Evolutionary conservation across 2,797 vertebrate genomes (phyloP).

Genomic region (Thaleichthys pacificus): DNA sequence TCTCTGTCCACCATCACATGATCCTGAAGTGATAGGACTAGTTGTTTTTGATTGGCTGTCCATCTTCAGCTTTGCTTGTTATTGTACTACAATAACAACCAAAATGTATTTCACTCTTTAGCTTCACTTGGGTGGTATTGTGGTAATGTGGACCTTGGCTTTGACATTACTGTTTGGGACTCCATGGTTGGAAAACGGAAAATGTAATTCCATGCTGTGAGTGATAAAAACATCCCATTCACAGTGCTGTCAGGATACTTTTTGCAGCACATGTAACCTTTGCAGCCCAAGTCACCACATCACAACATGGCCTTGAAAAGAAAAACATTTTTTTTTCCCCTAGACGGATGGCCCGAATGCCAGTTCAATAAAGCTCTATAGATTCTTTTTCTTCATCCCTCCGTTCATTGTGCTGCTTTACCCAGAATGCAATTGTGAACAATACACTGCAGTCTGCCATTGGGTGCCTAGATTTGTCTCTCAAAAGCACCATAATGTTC

Average conservation of each 20-base stretch:
- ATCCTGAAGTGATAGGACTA: background rate
- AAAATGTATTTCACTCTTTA: background rate
- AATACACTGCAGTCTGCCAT: background rate
- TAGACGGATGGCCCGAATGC: conserved; percentile 7
- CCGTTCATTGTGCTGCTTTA: background rate
- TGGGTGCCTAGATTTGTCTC: conserved; percentile 16
- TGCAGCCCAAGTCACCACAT: background rate
- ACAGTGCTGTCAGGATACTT: background rate
- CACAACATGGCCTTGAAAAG: conserved; percentile 13
- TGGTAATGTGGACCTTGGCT: background rate
- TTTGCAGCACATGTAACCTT: conserved; percentile 6
- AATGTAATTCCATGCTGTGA: background rate
- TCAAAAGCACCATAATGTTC: background rate
- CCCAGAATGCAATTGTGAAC: conserved; percentile 8
- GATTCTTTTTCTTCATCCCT: conserved; percentile 23
- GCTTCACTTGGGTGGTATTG: background rate
- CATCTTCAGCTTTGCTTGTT: background rate
- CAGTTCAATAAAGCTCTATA: conserved; percentile 28
- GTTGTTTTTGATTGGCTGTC: background rate
- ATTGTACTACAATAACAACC: background rate
- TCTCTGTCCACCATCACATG: background rate
- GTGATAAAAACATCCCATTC: background rate
- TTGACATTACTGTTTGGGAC: background rate
- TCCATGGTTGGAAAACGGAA: background rate
- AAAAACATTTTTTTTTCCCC: background rate